Evolutionary conservation across 2,888 invertebrate species (phyloP), one percentile per base, ranked within the genome.

Genomic region (Xiphydria camelus): DNA sequence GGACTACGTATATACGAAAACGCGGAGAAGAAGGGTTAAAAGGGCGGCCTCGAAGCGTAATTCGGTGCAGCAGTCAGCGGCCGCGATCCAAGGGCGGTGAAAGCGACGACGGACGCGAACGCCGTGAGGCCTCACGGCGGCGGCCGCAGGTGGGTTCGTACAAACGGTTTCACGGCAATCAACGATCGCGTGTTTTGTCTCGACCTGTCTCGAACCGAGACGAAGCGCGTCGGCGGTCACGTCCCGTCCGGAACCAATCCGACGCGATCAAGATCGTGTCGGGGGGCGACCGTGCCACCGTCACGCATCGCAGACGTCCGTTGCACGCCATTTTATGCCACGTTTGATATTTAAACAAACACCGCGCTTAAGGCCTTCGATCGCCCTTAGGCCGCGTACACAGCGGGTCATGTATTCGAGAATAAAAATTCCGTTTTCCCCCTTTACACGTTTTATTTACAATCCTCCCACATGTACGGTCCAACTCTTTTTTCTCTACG

Each of bases 221-320:
- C 29, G 29, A 29, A 29, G 29, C 29, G 29, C 29, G 12, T 29
- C 14, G 29, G 12, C 29, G 29, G 29, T 29, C 29, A 29, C 29
- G 29, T 29, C 29, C 29, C 15, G 29, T 29, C 29, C 9, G 29
- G 29, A 29, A 29, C 29, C 29, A 12, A 29, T 29, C 15, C 29
- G 29, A 12, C 4, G 12, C 12, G 29, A 29, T 29, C 29, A 12
- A 29, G 29, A 29, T 29, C 29, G 29, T 29, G 29, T 29, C 29
- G 29, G 4, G n/a, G n/a, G n/a, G 3, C 29, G 15, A 15, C 29
- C 12, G 7, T 12, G 29, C 29, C 29, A 37, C 9, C 37, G 37
- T 37, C 37, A 20, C 39, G 35, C 35, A 26, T 17, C 10, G 36
- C 22, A 37, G 38, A 23, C 29, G 4, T n/a, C 36, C 22, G n/a